These are phyloP conservation scores for Hippocampus comes DNA, from an alignment of 2,113 vertebrate genomes.

Conservation along the genomic window DNA sequence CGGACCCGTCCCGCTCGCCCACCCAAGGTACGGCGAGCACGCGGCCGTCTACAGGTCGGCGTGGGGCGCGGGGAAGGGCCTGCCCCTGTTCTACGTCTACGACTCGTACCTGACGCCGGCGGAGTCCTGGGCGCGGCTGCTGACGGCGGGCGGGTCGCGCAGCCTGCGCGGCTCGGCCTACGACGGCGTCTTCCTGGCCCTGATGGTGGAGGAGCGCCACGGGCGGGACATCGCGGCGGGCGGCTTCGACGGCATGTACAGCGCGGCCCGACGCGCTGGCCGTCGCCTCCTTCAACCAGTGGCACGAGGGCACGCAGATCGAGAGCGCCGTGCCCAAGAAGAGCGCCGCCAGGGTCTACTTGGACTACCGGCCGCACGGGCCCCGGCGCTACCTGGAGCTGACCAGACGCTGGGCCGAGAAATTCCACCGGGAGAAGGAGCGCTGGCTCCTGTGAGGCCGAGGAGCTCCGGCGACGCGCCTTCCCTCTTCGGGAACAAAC, in stretches of 20 bases:
- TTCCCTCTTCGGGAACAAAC: no score
- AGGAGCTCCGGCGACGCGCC: no score
- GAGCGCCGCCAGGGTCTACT: constrained; percentile 78
- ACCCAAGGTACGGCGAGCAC: constrained; percentile 81
- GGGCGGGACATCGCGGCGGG: constrained; percentile 81
- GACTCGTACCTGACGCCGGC: constrained; percentile 85
- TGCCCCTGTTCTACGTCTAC: constrained; percentile 87
- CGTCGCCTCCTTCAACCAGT: constrained; percentile 88
- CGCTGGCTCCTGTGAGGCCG: constrained; percentile 80
- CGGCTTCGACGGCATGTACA: constrained; percentile 87
- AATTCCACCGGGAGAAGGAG: constrained; percentile 87
- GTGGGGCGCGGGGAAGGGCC: constrained; percentile 78
- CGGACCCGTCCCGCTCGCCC: neutral
- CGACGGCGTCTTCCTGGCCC: constrained; percentile 80
- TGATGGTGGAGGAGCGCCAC: constrained; percentile 86
- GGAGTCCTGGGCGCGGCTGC: constrained; percentile 82
- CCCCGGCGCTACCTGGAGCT: constrained; percentile 83
- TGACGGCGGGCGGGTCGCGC: constrained; percentile 77
- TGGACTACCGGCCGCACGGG: constrained; percentile 85
- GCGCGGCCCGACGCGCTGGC: constrained; percentile 82
- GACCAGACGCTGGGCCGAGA: constrained; percentile 83
- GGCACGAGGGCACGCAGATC: constrained; percentile 91
- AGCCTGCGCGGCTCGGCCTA: constrained; percentile 81
- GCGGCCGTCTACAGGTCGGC: constrained; percentile 84
- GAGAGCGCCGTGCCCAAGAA: constrained; percentile 85